phyloP scores from a whole-genome alignment of 1,140 invertebrate species.

The Cataglyphis hispanica region DNA sequence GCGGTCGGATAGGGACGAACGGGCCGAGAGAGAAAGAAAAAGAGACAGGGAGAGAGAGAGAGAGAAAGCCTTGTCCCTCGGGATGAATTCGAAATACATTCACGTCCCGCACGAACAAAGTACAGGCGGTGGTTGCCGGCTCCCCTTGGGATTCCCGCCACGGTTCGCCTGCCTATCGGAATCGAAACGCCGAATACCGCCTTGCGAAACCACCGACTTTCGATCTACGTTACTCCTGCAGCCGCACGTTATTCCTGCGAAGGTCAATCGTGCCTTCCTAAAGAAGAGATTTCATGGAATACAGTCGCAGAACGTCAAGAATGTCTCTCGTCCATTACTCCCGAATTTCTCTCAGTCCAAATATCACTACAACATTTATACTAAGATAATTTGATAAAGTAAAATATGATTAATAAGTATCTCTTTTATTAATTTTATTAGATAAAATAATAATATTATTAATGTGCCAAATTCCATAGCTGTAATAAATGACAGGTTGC shows the following conservation, averaged over 20 bases:
- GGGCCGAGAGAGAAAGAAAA: background rate
- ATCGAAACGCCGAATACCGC: constrained; percentile 42
- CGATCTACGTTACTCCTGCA: constrained; percentile 11
- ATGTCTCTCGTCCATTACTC: background rate
- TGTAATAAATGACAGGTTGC: background rate
- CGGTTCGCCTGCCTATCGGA: background rate
- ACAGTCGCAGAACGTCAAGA: background rate
- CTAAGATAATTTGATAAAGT: background rate
- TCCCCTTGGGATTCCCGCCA: constrained; percentile 36
- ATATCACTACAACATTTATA: background rate
- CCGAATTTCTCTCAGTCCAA: too few relatives aligned
- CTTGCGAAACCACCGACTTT: constrained; percentile 39
- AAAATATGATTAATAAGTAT: background rate
- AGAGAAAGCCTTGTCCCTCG: constrained; percentile 3
- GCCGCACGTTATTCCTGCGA: constrained; percentile 19
- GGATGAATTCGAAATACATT: constrained; percentile 56
- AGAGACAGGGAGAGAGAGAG: background rate
- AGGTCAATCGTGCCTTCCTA: constrained; percentile 13
- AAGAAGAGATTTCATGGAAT: constrained; percentile 6
- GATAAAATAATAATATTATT: background rate
- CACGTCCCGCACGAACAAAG: constrained; percentile 51
- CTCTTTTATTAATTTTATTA: too few relatives aligned
- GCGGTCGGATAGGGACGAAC: background rate
- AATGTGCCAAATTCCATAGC: background rate
- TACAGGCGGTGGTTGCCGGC: constrained; percentile 23